Percentiles rank a stretch among this genome's conserved stretches.
phyloP scores from a whole-genome alignment of 2,888 invertebrate species.

The Lepeophtheirus nordmannii region DNA sequence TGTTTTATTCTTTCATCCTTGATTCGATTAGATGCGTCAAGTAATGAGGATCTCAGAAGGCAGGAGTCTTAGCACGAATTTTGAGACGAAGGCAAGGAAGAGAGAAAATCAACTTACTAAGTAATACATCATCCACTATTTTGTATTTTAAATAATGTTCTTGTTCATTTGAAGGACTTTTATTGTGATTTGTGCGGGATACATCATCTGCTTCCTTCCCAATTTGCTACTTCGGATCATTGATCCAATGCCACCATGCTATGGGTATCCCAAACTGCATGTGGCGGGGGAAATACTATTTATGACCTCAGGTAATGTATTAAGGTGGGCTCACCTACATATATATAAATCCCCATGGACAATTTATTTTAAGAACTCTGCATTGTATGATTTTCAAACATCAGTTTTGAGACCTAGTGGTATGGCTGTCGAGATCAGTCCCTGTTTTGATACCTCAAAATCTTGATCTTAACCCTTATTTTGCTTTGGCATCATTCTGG shows the following conservation, averaged over 20 bases:
- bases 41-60: not conserved
- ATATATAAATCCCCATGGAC: too few species aligned
- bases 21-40: not conserved
- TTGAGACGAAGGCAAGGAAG: not conserved
- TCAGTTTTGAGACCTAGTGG: too few species aligned
- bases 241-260: slow-evolving; percentile 22
- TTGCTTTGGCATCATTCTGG: too few species aligned
- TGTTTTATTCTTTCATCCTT: too few species aligned
- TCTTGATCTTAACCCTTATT: too few species aligned
- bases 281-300: slow-evolving; percentile 16
- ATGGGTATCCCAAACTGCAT: not conserved
- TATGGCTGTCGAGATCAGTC: too few species aligned
- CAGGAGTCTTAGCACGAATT: not conserved
- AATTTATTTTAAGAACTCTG: too few species aligned
- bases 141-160: not conserved
- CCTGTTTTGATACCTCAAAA: too few species aligned
- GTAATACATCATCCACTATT: not conserved
- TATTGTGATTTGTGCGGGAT: not conserved
- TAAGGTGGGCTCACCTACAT: too few species aligned
- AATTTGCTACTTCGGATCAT: not conserved
- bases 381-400: too few species aligned
- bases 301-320: slow-evolving; percentile 11
- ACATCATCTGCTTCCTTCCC: slow-evolving; percentile 14
- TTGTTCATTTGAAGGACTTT: not conserved
- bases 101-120: not conserved